Conservation (phyloP, 92 coral and sea anemone species). For the Desmophyllum pertusum region DNA sequence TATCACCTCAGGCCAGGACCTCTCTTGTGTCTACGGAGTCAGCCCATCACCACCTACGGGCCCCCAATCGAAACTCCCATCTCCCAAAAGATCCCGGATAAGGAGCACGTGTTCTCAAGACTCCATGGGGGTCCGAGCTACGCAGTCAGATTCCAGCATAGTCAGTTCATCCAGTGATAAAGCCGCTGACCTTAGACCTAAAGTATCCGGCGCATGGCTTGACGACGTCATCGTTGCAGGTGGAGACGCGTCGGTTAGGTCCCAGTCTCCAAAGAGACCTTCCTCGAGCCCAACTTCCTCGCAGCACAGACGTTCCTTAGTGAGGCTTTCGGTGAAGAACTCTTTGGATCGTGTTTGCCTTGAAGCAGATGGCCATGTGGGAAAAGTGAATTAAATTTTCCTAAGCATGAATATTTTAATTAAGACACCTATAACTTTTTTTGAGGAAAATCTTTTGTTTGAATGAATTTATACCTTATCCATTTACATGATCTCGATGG, state of each 20-base stretch:
- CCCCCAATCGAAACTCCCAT: slow-evolving; percentile 60
- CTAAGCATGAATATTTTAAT: not conserved
- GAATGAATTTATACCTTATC: not conserved
- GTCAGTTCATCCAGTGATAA: slow-evolving; percentile 50
- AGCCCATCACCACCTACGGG: slow-evolving; percentile 55
- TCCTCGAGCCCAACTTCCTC: slow-evolving; percentile 35
- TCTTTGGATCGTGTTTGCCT: slow-evolving; percentile 28
- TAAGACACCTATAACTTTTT: not conserved
- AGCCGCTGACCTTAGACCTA: slow-evolving; percentile 58
- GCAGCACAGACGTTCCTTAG: slow-evolving; percentile 29
- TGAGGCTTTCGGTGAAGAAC: slow-evolving; percentile 8
- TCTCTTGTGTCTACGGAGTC: not conserved
- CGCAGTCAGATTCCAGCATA: slow-evolving; percentile 69
- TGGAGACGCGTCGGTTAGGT: slow-evolving; percentile 14
- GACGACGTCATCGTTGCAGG: slow-evolving; percentile 1
- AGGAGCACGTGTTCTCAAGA: slow-evolving; percentile 64
- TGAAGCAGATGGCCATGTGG: not conserved
- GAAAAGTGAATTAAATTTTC: not conserved
- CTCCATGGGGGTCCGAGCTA: slow-evolving; percentile 43
- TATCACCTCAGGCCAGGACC: slow-evolving; percentile 2
- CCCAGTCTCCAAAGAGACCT: slow-evolving; percentile 37
- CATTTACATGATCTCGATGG: not conserved
- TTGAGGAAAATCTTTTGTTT: too few relatives aligned
- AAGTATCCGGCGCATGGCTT: slow-evolving; percentile 67
- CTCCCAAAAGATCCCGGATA: slow-evolving; percentile 65